Evolutionary conservation across 2,888 invertebrate species (phyloP), one percentile per base, ranked within the genome.

Genomic region (Zhuqinia jingwanae): DNA sequence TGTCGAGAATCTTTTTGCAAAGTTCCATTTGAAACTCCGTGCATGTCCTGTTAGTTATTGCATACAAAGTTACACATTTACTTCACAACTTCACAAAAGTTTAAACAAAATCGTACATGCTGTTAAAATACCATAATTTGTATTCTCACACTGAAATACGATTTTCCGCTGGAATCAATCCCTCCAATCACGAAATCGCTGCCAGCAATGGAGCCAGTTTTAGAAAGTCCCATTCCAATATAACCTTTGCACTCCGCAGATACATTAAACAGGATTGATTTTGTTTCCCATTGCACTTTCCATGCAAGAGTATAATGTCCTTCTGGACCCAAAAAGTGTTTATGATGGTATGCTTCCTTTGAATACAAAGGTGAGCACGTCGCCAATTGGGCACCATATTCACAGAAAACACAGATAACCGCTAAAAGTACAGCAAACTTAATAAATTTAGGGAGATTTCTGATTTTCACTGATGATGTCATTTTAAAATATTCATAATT

Each of bases 141-240:
- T n/a, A n/a, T n/a, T 36, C 50, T 77, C 36, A 77, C 77, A 30
- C 50, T 42, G 22, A 88, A 77, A 42, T 88, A 88, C 0, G 85
- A 27, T 6, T 65, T 63, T 30, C 85, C 85, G 42, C 30, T 77
- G 0, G 79, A 60, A 11, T 68, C 58, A 63, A 88, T 45, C 22
- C 88, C 88, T 50, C 85, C 88, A 0, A 88, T 65, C 13, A 88
- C 70, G 27, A 88, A 81, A 27, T 88, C 88, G 13, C 85, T 68
- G 13, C 81, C 80, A 6, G 15, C 11, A 56, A 88, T 85, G 13
- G 45, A 58, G 2, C 88, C 88, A 17, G 73, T 50, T 0, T 22
- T 27, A 1, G 85, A 80, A n/a, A 88, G 30, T 0, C 88, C 88
- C n/a, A 88, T 25, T 17, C 85, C 88, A 10, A 88, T 53, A 42